These are phyloP conservation scores for Chrysogorgia sp. DNA, from an alignment of 92 coral and sea anemone species.

Conservation along the genomic window DNA sequence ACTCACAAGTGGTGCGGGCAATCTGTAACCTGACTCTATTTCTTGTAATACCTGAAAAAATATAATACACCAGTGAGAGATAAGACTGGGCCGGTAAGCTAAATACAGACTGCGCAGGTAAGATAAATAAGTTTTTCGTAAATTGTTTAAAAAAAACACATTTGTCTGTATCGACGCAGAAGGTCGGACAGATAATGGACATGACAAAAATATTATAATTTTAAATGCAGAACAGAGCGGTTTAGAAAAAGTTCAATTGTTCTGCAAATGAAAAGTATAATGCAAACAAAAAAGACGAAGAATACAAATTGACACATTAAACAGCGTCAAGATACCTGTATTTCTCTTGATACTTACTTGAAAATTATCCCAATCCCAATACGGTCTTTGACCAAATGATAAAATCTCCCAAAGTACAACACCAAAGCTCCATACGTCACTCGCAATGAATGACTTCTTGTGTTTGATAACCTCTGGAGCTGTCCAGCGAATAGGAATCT, in stretches of 20 bases:
- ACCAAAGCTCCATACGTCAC: constrained; percentile 68
- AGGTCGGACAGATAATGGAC: no score
- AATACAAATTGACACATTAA: not conserved
- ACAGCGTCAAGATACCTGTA: not conserved
- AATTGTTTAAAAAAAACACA: no score
- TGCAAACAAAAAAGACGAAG: no score
- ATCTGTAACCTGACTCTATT: constrained; percentile 79
- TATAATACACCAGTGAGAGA: not conserved
- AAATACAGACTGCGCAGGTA: not conserved
- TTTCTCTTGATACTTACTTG: constrained; percentile 19
- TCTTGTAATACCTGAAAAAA: constrained; percentile 78
- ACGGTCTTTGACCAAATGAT: constrained; percentile 62
- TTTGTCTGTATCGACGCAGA: no score
- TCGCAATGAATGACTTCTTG: constrained; percentile 52
- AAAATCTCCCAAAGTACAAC: constrained; percentile 65
- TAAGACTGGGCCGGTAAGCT: not conserved
- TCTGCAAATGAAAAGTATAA: not conserved
- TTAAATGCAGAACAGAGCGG: no score
- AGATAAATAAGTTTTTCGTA: not conserved
- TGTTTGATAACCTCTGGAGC: constrained; percentile 59
- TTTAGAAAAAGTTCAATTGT: no score
- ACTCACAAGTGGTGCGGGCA: constrained; percentile 88
- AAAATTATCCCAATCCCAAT: constrained; percentile 61
- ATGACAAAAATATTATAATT: no score
- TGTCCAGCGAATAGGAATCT: constrained; percentile 65